Percentiles rank a stretch among this genome's conserved stretches.
These are phyloP conservation scores for Naso thynnoides DNA, from an alignment of 2,797 vertebrate genomes.

Conservation along the genomic window DNA sequence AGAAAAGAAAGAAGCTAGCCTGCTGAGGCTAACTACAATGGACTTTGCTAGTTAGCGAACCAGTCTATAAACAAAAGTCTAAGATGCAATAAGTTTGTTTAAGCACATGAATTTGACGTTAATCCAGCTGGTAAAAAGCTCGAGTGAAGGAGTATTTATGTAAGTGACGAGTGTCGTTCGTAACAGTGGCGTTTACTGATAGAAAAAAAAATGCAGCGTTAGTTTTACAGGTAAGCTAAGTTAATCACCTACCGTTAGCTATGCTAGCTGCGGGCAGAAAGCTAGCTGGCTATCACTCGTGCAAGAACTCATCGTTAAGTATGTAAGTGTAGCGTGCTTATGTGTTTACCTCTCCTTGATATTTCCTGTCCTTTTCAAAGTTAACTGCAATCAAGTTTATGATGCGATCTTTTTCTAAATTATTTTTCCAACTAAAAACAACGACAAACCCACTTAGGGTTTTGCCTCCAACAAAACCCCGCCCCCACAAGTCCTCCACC, in stretches of 20 bases:
- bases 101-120: background rate
- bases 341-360: conserved; percentile 58
- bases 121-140: fast-evolving
- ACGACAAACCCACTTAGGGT: conserved; percentile 48
- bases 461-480: conserved; percentile 75
- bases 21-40: conserved; percentile 58
- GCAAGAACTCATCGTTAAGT: background rate
- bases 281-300: background rate
- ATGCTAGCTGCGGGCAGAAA: conserved; percentile 40
- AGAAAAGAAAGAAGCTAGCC: conserved; percentile 43
- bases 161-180: too few species aligned
- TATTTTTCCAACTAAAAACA: conserved; percentile 58
- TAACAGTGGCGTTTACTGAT: background rate
- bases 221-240: conserved; percentile 28
- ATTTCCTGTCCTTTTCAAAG: conserved; percentile 26
- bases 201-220: conserved; percentile 19
- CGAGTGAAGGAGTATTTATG: background rate
- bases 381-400: conserved; percentile 14
- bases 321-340: conserved; percentile 2
- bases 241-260: conserved; percentile 67
- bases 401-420: conserved; percentile 10
- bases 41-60: conserved; percentile 17
- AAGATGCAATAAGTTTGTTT: background rate
- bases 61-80: conserved; percentile 4
- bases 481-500: conserved; percentile 72